Evolutionary conservation across 2,888 invertebrate genomes (phyloP), one percentile per base, ranked within the genome.

Genomic region (Agapostemon virescens): DNA sequence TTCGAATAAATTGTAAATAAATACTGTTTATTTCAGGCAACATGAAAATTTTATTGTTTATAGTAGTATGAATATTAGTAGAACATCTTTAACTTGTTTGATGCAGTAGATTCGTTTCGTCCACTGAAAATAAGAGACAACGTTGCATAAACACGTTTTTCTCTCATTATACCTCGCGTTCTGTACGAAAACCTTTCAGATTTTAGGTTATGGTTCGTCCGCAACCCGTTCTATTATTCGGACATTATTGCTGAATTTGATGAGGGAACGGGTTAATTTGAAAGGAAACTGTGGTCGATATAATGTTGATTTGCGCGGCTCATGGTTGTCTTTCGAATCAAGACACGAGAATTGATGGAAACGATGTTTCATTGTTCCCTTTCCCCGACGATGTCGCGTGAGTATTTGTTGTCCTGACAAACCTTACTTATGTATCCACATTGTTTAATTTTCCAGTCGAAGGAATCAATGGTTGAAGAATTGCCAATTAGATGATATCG

Each of bases 321-420:
- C 70, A 64, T 3, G 74, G 69, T 45, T 89, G 90, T 73, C 58
- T 42, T 26, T 87, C 89, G 1, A 81, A 79, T 67, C 66, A 84
- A 38, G 73, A 69, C 9, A 87, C 86, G 1, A 79, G 78, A 38
- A 45, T 88, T 23, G 69, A 87, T 30, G 87, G 84, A 13, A 81
- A 79, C 63, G 74, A 72, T 30, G 74, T 88, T 38, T 40, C 63
- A 30, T 76, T 90, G 23, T 89, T 86, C 58, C 63, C 83, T 20
- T 87, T 88, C 49, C 87, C 89, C 2, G 68, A 84, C 1, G 84
- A 89, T 61, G 74, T 78, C 68, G 52, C 40, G 89, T 89, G 69
- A 83, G 86, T 87, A 69, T 55, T 52, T 42, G 9, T 67, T 36
- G 5, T 49, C 38, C 3, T 1, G 26, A 26, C 49, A 7, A 30